Base-by-base conservation (phyloP, 1,140 invertebrate species). In the Drusus annulatus region DNA sequence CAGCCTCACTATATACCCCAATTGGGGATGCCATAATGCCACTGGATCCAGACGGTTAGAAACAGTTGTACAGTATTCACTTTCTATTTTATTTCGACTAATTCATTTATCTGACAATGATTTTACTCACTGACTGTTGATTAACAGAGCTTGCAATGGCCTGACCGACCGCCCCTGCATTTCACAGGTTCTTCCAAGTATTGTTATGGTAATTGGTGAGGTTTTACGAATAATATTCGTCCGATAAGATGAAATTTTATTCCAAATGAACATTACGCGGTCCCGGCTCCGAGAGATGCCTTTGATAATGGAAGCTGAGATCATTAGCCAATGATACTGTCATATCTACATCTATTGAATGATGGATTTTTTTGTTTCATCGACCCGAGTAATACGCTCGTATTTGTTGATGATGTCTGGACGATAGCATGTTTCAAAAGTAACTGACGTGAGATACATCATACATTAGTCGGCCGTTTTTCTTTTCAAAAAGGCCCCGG, bases 281-380 rank as follows among this genome's bases (percentile, higher is more conserved):
- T 62, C 58, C 13, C 31, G 71, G 21, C 51, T 74, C 19, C 17
- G 6, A 17, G 50, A 73, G 60, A 80, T 75, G 71, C 28, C 71
- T 60, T 75, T 65, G 79, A 80, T 75, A 80, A 75, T 80, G 79
- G 79, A 28, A n/a, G 28, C 58, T 17, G 36, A 80, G 79, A 80
- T 80, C 79, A 80, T 80, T 80, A 80, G 79, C n/a, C 54, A 45
- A 23, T 36, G 79, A 80, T 80, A 80, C 78, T 74, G 79, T 75
- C 79, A 75, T 80, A 73, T 80, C 79, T 79, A 74, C 78, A 62
- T 79, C 78, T 79, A 79, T 73, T 62, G 78, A 78, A 78, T 78
- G 76, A 78, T 78, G 76, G 50, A 78, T 68, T 78, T 78, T 69
- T 78, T 78, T 78, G 76, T 78, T 78, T 68, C 62, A 54, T 21